Conservation (phyloP, 1,140 invertebrate genomes). For the Drosophila malerkotliana region DNA sequence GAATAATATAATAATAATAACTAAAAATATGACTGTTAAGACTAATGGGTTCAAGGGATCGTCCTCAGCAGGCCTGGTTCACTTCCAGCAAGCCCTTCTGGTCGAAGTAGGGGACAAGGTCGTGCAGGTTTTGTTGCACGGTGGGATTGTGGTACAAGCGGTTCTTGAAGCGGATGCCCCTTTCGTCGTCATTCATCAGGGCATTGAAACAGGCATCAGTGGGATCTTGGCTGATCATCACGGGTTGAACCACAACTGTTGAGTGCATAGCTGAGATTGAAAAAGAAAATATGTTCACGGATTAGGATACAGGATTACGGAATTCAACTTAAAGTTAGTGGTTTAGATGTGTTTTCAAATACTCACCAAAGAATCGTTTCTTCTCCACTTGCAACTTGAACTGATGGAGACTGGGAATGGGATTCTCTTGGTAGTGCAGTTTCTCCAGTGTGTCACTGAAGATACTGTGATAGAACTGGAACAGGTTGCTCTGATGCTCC, state of each 20-base stretch:
- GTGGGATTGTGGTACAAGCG: slow-evolving; percentile 63
- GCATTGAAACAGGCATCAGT: slow-evolving; percentile 77
- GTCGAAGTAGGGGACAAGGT: slow-evolving; percentile 71
- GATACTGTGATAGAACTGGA: slow-evolving; percentile 70
- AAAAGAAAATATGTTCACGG: neutral
- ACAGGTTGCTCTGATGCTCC: slow-evolving; percentile 56
- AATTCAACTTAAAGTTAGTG: too few species aligned
- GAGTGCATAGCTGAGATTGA: slow-evolving; percentile 63
- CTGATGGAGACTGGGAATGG: slow-evolving; percentile 64
- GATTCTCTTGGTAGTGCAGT: slow-evolving; percentile 56
- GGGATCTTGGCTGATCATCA: slow-evolving; percentile 70
- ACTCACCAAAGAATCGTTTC: slow-evolving; percentile 73
- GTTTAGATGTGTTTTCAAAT: neutral
- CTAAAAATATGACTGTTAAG: neutral
- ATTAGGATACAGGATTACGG: too few species aligned
- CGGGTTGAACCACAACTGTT: slow-evolving; percentile 67
- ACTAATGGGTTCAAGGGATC: neutral
- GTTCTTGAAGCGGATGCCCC: slow-evolving; percentile 69
- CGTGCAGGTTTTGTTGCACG: slow-evolving; percentile 64
- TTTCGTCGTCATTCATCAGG: slow-evolving; percentile 73
- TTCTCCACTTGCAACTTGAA: slow-evolving; percentile 68
- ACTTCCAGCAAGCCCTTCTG: slow-evolving; percentile 71
- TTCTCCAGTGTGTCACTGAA: slow-evolving; percentile 61
- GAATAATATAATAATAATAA: neutral
- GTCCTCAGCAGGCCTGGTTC: slow-evolving; percentile 51